Conservation (phyloP, 2,797 vertebrate genomes). For the Kryptopterus vitreolus region DNA sequence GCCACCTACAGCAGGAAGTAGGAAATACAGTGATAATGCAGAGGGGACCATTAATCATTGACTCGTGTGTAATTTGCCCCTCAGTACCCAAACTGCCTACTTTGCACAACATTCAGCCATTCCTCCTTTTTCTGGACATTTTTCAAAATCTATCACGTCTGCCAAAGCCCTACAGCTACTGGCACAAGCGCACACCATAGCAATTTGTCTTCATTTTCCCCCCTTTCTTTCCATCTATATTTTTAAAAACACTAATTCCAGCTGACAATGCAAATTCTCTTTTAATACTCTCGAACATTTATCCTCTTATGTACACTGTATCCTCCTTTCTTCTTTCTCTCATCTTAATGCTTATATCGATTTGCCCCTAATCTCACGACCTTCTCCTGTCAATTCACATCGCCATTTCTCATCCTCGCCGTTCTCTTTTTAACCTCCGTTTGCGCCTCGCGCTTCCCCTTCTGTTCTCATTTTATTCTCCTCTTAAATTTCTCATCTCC, state of each 20-base stretch:
- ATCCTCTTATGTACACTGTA: not conserved
- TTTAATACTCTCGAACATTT: not conserved
- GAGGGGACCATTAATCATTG: not conserved
- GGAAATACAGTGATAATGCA: not conserved
- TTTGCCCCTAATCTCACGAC: not conserved
- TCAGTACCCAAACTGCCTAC: not conserved
- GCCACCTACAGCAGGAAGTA: slow-evolving; percentile 74
- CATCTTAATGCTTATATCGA: not conserved
- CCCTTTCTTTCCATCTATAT: not conserved
- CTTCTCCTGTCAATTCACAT: not conserved
- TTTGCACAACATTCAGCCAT: not conserved
- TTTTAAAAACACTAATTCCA: not conserved
- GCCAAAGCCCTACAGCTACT: not conserved
- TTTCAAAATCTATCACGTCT: slow-evolving; percentile 13
- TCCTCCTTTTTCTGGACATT: slow-evolving; percentile 3
- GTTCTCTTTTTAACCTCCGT: not conserved
- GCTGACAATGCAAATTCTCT: not conserved
- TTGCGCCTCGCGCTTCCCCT: not conserved
- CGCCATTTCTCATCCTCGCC: not conserved
- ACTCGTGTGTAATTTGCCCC: not conserved
- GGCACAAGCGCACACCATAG: not conserved
- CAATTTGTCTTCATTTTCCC: not conserved
- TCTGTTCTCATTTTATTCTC: not conserved
- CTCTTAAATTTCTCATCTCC: not conserved
- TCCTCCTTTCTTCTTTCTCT: not conserved